phyloP scores from a whole-genome alignment of 2,888 invertebrate genomes.

The Phortica okadai region DNA sequence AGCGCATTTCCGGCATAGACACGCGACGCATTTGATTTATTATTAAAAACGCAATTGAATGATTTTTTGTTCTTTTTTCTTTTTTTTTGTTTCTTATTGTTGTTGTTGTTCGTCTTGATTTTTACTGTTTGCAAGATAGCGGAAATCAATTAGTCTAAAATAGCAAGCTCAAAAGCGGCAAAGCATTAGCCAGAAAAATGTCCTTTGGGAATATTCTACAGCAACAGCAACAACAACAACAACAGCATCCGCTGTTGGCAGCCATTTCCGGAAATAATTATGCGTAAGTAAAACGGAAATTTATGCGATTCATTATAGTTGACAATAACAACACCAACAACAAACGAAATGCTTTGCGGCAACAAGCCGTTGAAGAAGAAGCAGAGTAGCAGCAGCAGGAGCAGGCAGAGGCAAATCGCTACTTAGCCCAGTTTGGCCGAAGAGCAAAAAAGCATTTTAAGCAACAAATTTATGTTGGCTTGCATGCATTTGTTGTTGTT shows the following conservation, averaged over 20 bases:
- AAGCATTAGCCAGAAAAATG: slow-evolving; percentile 47
- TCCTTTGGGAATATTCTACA: slow-evolving; percentile 56
- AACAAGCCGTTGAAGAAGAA: background rate
- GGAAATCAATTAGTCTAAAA: slow-evolving; percentile 62
- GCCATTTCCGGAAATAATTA: slow-evolving; percentile 64
- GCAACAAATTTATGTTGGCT: slow-evolving; percentile 25
- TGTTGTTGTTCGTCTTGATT: background rate
- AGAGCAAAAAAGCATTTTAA: background rate
- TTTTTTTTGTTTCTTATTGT: background rate
- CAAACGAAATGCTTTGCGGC: background rate
- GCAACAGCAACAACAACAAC: slow-evolving; percentile 46
- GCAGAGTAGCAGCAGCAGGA: background rate
- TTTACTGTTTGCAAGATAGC: slow-evolving; percentile 18
- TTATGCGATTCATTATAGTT: slow-evolving; percentile 45
- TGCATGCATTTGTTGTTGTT: slow-evolving; percentile 16
- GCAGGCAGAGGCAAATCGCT: slow-evolving; percentile 10
- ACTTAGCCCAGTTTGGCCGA: slow-evolving; percentile 24
- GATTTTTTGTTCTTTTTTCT: background rate
- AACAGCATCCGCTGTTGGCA: slow-evolving; percentile 63
- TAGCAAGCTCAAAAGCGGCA: slow-evolving; percentile 49
- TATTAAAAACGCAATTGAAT: background rate
- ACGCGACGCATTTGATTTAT: slow-evolving; percentile 31
- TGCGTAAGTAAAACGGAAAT: slow-evolving; percentile 64
- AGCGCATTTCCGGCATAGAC: slow-evolving; percentile 17
- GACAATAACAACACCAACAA: slow-evolving; percentile 25